Conservation (phyloP, 2,888 invertebrate species). For the Pristionchus arcanus region DNA sequence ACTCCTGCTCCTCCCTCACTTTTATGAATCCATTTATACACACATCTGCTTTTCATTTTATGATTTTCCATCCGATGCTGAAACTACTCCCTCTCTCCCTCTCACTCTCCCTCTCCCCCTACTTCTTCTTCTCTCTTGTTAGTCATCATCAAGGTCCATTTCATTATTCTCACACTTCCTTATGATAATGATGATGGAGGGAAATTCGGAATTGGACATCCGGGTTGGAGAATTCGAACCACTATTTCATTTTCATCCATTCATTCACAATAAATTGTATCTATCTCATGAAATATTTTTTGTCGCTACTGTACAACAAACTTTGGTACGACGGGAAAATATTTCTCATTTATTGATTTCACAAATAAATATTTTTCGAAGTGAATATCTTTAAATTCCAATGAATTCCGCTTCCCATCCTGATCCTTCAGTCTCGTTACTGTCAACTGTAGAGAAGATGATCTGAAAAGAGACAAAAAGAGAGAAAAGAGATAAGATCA, state of each 20-base stretch:
- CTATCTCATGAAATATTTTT: too few species aligned
- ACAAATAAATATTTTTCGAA: too few species aligned
- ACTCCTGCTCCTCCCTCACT: background rate
- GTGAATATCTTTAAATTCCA: too few species aligned
- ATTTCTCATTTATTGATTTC: too few species aligned
- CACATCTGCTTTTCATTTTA: conserved; percentile 51
- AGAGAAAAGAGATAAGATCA: too few species aligned
- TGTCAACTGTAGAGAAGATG: background rate
- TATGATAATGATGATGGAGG: background rate
- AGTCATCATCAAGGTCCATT: background rate
- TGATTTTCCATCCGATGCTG: background rate
- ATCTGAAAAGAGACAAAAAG: background rate
- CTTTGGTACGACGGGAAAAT: too few species aligned
- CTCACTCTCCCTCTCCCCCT: background rate
- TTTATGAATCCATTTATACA: conserved; percentile 50
- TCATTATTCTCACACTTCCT: conserved; percentile 33
- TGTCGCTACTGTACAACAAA: too few species aligned
- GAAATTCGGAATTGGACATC: background rate
- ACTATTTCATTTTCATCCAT: background rate
- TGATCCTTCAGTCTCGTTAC: background rate
- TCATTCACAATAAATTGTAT: too few species aligned
- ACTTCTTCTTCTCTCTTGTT: background rate
- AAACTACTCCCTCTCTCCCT: background rate
- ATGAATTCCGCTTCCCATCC: background rate
- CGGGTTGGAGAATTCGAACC: background rate